Percentiles rank a stretch among this genome's conserved stretches.
Conservation (phyloP, 2,888 invertebrate genomes). For the Ichneumon xanthorius region DNA sequence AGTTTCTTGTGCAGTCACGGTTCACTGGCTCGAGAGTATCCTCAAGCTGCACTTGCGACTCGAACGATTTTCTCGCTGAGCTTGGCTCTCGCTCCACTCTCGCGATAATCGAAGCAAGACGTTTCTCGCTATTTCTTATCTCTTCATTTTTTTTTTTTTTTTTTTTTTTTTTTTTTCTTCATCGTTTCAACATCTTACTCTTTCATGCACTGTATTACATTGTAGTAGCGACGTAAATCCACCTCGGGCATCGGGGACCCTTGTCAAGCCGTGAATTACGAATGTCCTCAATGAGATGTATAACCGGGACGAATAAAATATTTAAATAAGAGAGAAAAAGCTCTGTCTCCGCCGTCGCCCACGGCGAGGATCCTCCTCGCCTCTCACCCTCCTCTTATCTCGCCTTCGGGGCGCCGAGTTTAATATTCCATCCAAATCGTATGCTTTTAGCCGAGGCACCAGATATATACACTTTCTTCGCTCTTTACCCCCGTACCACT, state of each 20-base stretch:
- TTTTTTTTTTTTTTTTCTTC: not conserved
- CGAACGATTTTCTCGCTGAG: conserved; percentile 12
- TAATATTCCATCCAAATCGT: conserved; percentile 48
- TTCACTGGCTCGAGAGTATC: conserved; percentile 24
- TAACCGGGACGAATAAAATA: conserved; percentile 77
- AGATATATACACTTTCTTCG: conserved; percentile 1
- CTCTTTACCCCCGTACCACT: not conserved
- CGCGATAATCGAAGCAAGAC: conserved; percentile 18
- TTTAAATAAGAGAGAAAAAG: conserved; percentile 72
- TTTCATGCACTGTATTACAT: conserved; percentile 13
- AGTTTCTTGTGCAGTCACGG: conserved; percentile 5
- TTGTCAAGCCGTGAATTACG: conserved; percentile 72
- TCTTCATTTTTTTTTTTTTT: not conserved
- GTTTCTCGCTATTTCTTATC: conserved; percentile 6
- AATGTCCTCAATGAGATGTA: conserved; percentile 71
- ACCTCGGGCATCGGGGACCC: not conserved
- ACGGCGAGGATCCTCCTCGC: conserved; percentile 35
- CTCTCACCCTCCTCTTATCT: conserved; percentile 25
- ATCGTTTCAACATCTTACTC: not conserved
- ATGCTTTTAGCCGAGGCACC: conserved; percentile 26
- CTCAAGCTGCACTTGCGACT: conserved; percentile 10
- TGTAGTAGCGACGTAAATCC: conserved; percentile 26
- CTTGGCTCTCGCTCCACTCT: not conserved
- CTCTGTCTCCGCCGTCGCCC: conserved; percentile 40
- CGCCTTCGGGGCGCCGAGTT: not conserved